Conservation (phyloP, 1,140 invertebrate species). For the Aphaenogaster ashmeadi region DNA sequence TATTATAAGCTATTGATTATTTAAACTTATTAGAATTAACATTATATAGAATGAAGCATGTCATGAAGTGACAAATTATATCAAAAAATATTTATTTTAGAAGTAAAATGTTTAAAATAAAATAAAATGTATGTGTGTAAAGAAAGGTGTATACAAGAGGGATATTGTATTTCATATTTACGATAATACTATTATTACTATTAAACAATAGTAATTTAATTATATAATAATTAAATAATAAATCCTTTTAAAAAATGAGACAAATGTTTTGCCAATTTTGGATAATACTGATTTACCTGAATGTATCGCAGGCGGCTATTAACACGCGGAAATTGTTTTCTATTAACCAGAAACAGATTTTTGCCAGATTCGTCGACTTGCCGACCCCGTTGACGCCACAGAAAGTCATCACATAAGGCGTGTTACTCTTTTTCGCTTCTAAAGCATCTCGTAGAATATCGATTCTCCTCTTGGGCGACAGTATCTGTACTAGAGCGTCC, state of each 20-base stretch:
- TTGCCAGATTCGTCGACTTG: constrained; percentile 99
- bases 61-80: background rate
- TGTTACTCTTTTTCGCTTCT: constrained; percentile 93
- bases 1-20: background rate
- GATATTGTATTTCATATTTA: background rate
- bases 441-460: constrained; percentile 99
- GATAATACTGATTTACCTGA: constrained; percentile 86
- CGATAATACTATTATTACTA: background rate
- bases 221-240: too few species aligned
- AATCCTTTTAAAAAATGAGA: too few species aligned
- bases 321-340: constrained; percentile 98
- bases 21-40: constrained; percentile 12
- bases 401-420: constrained; percentile 99
- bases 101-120: background rate
- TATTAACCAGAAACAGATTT: constrained; percentile 99
- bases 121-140: background rate
- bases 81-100: background rate
- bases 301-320: constrained; percentile 99
- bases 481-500: constrained; percentile 95
- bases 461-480: constrained; percentile 97
- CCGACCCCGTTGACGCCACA: constrained; percentile 99
- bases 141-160: background rate
- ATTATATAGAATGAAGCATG: background rate
- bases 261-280: background rate
- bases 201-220: background rate